Percentiles rank a stretch among this genome's conserved stretches.
These are phyloP conservation scores for Eulemur rufifrons DNA, from an alignment of 2,113 vertebrate species.

Conservation along the genomic window DNA sequence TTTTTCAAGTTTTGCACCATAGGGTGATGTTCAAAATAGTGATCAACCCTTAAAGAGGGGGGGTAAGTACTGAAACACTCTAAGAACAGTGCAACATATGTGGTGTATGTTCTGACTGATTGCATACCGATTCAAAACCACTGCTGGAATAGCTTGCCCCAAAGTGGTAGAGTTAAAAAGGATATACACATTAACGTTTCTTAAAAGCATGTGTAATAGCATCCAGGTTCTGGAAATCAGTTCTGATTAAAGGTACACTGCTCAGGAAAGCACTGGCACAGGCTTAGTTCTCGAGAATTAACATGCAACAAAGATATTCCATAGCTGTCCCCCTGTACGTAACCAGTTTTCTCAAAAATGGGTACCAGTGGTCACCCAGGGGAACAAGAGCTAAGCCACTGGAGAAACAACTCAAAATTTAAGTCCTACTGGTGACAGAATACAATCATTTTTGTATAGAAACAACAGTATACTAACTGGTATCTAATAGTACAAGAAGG, in stretches of 20 bases:
- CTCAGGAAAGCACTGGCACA: slow-evolving; percentile 21
- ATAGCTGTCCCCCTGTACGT: background rate
- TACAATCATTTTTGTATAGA: background rate
- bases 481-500: slow-evolving; percentile 12
- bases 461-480: slow-evolving; percentile 13
- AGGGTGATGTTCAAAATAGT: background rate
- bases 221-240: background rate
- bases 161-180: background rate
- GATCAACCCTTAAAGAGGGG: background rate
- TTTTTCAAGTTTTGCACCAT: background rate
- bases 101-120: background rate
- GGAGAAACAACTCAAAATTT: background rate
- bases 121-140: background rate
- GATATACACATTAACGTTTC: background rate
- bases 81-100: background rate
- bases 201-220: slow-evolving; percentile 4
- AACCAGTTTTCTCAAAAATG: background rate
- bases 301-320: slow-evolving; percentile 46
- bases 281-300: slow-evolving; percentile 12
- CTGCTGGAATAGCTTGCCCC: background rate
- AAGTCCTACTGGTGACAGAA: slow-evolving; percentile 18
- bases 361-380: background rate
- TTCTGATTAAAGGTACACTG: background rate
- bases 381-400: slow-evolving; percentile 19
- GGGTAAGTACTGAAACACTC: background rate